A percentile compares a stretch with the other conserved stretches of the same genome.
Conservation (phyloP, 2,888 invertebrate species). For the Scaptomyza cyrtandrae region DNA sequence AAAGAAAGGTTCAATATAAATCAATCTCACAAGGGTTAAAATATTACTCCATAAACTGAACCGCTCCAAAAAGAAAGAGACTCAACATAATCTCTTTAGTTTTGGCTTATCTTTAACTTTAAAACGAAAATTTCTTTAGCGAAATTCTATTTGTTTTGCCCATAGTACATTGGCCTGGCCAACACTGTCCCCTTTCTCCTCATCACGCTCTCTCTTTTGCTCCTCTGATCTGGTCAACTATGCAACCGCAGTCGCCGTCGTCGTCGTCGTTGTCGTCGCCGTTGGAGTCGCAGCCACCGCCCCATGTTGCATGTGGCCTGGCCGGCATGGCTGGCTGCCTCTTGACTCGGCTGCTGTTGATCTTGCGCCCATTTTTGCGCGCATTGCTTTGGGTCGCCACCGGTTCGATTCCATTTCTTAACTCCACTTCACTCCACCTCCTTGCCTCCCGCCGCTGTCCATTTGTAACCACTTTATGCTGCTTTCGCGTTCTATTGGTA, state of each 20-base stretch:
- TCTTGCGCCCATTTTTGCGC: slow-evolving; percentile 70
- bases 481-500: slow-evolving; percentile 59
- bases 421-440: slow-evolving; percentile 5
- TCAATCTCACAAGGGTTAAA: no score
- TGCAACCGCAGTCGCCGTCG: slow-evolving; percentile 55
- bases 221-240: slow-evolving; percentile 68
- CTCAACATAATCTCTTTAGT: no score
- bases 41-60: no score
- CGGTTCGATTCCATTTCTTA: slow-evolving; percentile 46
- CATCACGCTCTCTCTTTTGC: slow-evolving; percentile 2
- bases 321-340: slow-evolving; percentile 6
- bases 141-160: not conserved
- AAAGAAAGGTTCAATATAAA: no score
- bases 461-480: slow-evolving; percentile 47
- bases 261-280: slow-evolving; percentile 33
- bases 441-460: slow-evolving; percentile 1
- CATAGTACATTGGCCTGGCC: slow-evolving; percentile 18
- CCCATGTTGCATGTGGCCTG: slow-evolving; percentile 29
- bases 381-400: slow-evolving; percentile 66
- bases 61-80: no score
- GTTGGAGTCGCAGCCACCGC: slow-evolving; percentile 36
- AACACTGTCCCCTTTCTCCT: slow-evolving; percentile 1
- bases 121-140: not conserved
- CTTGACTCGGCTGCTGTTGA: slow-evolving; percentile 57
- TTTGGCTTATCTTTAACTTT: not conserved